Conservation (phyloP, 1,140 invertebrate species). For the Drosophila saltans region DNA sequence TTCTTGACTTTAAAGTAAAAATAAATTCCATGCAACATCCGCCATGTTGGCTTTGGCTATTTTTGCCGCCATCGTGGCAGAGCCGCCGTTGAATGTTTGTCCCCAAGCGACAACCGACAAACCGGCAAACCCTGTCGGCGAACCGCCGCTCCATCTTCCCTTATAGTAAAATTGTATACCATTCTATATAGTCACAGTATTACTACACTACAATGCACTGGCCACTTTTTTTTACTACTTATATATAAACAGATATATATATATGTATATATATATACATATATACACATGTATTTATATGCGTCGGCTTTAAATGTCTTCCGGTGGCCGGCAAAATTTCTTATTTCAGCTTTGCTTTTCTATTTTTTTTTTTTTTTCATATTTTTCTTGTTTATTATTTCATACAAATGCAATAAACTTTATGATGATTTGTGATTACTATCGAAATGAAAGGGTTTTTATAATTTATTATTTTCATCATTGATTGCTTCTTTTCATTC, state of each 20-base stretch:
- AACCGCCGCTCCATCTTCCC: conserved; percentile 36
- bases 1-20: conserved; percentile 74
- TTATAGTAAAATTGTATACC: not conserved
- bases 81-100: conserved; percentile 8
- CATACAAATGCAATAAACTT: conserved; percentile 1
- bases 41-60: conserved; percentile 67
- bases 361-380: conserved; percentile 9
- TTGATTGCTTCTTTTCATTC: too few species aligned
- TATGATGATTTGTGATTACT: not conserved
- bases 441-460: not conserved
- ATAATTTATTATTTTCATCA: not conserved
- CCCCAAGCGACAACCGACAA: conserved; percentile 15
- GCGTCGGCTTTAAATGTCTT: conserved; percentile 56
- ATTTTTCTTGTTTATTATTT: conserved; percentile 26
- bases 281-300: too few species aligned
- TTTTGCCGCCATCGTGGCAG: conserved; percentile 54
- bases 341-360: conserved; percentile 13
- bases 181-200: not conserved
- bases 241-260: too few species aligned
- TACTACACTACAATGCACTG: not conserved
- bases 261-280: too few species aligned
- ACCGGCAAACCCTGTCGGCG: conserved; percentile 23
- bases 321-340: conserved; percentile 29
- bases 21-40: conserved; percentile 75
- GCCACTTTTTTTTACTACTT: not conserved